Conservation (phyloP, 2,888 invertebrate species). For the Drosophila mercatorum region DNA sequence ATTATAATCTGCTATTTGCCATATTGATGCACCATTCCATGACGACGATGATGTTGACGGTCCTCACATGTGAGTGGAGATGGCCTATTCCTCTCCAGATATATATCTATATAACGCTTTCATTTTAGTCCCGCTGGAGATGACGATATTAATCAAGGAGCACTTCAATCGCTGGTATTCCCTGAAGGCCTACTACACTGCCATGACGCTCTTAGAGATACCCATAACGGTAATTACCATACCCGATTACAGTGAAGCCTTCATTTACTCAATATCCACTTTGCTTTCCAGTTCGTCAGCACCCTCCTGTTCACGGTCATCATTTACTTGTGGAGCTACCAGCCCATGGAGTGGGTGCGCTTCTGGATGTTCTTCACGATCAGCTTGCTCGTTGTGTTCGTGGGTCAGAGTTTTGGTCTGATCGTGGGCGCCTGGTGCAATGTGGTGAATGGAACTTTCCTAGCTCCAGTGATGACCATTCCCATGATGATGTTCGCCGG, state of each 20-base stretch:
- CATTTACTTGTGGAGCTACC: slow-evolving; percentile 95
- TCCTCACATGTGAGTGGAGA: slow-evolving; percentile 90
- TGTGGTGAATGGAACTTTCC: slow-evolving; percentile 96
- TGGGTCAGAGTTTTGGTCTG: slow-evolving; percentile 96
- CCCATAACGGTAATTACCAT: slow-evolving; percentile 89
- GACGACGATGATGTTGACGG: slow-evolving; percentile 95
- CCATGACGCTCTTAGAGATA: slow-evolving; percentile 91
- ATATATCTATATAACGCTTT: not conserved
- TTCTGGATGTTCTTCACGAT: slow-evolving; percentile 94
- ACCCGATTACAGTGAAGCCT: not conserved
- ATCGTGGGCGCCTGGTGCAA: slow-evolving; percentile 95
- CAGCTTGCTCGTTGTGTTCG: slow-evolving; percentile 92
- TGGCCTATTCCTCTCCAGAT: not conserved
- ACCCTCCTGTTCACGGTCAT: slow-evolving; percentile 90
- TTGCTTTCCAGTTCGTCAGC: slow-evolving; percentile 86
- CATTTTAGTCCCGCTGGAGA: slow-evolving; percentile 88
- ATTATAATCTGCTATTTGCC: slow-evolving; percentile 95
- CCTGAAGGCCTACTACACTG: slow-evolving; percentile 91
- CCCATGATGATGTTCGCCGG: slow-evolving; percentile 99
- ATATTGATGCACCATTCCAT: slow-evolving; percentile 97
- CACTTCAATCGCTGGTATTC: slow-evolving; percentile 96
- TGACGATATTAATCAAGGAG: slow-evolving; percentile 92
- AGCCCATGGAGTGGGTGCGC: slow-evolving; percentile 91
- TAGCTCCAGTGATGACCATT: slow-evolving; percentile 95
- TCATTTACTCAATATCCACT: not conserved